Conservation (phyloP, 2,113 vertebrate genomes). For the human region DNA sequence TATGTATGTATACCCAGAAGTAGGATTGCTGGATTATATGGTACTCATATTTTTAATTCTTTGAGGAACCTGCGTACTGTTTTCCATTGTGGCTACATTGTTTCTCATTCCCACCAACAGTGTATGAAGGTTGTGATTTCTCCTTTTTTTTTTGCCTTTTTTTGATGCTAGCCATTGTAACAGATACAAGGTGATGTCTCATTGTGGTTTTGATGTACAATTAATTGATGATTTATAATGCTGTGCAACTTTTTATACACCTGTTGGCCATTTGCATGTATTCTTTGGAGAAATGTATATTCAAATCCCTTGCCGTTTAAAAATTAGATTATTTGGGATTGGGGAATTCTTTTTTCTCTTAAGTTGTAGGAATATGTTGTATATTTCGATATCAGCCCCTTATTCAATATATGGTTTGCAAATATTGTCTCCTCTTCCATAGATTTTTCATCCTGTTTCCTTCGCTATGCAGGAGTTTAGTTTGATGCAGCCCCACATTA, state of each 20-base stretch:
- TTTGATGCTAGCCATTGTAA: neutral
- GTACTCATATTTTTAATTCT: neutral
- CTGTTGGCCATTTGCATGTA: neutral
- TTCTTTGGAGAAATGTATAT: neutral
- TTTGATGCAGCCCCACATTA: neutral
- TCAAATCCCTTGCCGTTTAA: neutral
- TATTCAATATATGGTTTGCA: neutral
- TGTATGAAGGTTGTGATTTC: neutral
- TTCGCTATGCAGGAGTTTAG: neutral
- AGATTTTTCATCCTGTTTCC: neutral
- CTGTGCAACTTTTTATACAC: neutral
- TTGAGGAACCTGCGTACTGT: neutral
- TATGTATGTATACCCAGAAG: neutral
- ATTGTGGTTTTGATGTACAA: neutral
- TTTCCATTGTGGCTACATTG: neutral
- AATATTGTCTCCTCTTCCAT: neutral
- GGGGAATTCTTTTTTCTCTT: neutral
- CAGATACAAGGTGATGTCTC: neutral
- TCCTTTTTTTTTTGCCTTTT: neutral
- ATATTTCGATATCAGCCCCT: neutral
- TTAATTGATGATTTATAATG: too few relatives aligned
- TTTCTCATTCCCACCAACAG: neutral
- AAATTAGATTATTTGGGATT: neutral
- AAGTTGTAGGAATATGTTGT: neutral
- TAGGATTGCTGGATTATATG: neutral